phyloP scores from a whole-genome alignment of 2,113 vertebrate species.

The Callionymus lyra region DNA sequence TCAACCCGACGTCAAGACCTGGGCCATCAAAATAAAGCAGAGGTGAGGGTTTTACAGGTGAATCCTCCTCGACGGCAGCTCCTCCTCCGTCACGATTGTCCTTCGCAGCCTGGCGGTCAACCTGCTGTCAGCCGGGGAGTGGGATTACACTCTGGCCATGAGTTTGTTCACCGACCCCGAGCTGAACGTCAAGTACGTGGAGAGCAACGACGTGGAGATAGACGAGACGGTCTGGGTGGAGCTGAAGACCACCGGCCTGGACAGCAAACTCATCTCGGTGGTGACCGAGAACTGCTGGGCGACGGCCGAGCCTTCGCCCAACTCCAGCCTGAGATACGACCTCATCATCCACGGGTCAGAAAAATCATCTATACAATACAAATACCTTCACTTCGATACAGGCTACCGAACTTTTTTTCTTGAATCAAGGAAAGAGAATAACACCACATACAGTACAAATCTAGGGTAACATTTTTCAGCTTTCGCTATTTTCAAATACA shows the following conservation, averaged over 20 bases:
- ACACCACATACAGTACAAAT: too few relatives aligned
- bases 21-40: constrained; percentile 19
- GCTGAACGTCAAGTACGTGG: not conserved
- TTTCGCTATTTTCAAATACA: too few relatives aligned
- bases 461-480: too few relatives aligned
- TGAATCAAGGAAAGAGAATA: too few relatives aligned
- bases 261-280: not conserved
- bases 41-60: constrained; percentile 7
- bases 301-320: not conserved
- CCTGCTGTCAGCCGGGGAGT: constrained; percentile 2
- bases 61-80: not conserved
- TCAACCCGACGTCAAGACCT: constrained; percentile 1
- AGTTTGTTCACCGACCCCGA: constrained; percentile 1
- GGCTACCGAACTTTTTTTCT: too few relatives aligned
- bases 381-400: too few relatives aligned
- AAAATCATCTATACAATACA: too few relatives aligned
- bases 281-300: constrained; percentile 29
- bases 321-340: constrained; percentile 3
- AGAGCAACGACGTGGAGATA: not conserved
- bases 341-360: constrained; percentile 21
- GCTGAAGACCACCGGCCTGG: constrained; percentile 13
- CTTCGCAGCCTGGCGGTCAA: constrained; percentile 12
- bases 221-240: constrained; percentile 29
- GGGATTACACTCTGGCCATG: constrained; percentile 22
- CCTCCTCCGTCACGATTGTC: not conserved